These are phyloP conservation scores for Diogma glabrata DNA, from an alignment of 2,888 invertebrate genomes.

Conservation along the genomic window DNA sequence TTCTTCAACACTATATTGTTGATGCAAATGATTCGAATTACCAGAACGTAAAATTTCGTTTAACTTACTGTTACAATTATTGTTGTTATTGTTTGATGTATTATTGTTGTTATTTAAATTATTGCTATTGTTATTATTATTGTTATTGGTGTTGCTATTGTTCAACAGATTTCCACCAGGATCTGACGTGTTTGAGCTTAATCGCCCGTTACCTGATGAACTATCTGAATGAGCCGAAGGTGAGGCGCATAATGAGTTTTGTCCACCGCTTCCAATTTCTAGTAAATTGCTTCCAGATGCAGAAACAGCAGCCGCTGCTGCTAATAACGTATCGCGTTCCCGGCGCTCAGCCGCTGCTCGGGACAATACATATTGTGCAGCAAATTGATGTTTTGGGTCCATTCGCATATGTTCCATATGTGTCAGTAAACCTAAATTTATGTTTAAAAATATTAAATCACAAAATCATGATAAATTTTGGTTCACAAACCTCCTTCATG, in stretches of 20 bases:
- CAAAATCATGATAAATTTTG: not conserved
- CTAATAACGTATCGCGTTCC: slow-evolving; percentile 64
- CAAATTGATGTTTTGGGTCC: slow-evolving; percentile 94
- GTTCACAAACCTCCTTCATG: slow-evolving; percentile 71
- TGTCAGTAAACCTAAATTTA: slow-evolving; percentile 65
- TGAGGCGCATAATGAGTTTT: slow-evolving; percentile 62
- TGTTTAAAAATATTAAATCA: not conserved
- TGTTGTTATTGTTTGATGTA: slow-evolving; percentile 28
- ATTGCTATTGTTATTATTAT: slow-evolving; percentile 8
- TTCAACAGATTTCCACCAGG: slow-evolving; percentile 46
- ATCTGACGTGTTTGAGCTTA: slow-evolving; percentile 71
- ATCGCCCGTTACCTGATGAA: slow-evolving; percentile 66
- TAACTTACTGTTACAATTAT: slow-evolving; percentile 48
- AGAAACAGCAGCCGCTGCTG: slow-evolving; percentile 51
- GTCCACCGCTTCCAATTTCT: slow-evolving; percentile 37
- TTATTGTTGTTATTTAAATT: slow-evolving; percentile 16
- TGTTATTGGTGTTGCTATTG: slow-evolving; percentile 42
- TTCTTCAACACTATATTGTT: slow-evolving; percentile 42
- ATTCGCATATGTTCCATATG: slow-evolving; percentile 96
- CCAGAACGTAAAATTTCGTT: slow-evolving; percentile 32
- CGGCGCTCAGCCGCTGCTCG: slow-evolving; percentile 83
- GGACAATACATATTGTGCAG: slow-evolving; percentile 84
- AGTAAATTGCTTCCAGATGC: slow-evolving; percentile 48
- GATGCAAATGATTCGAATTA: slow-evolving; percentile 41
- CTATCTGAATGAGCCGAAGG: slow-evolving; percentile 80